A percentile compares a stretch with the other conserved stretches of the same genome.
Evolutionary conservation across 2,113 vertebrate genomes (phyloP).

Genomic region (Cololabis saira): DNA sequence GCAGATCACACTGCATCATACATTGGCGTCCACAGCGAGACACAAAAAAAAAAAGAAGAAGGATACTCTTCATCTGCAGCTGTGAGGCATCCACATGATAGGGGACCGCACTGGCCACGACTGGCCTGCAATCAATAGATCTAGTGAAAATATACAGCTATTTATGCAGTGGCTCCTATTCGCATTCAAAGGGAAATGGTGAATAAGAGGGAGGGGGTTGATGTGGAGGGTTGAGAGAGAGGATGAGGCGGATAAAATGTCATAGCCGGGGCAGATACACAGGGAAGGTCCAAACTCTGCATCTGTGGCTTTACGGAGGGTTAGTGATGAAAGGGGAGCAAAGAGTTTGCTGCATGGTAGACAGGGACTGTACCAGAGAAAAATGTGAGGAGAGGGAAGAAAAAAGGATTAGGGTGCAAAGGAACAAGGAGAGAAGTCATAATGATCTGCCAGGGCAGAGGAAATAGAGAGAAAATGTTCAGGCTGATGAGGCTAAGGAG

Average conservation of each 20-base stretch:
- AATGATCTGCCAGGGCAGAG: conserved; percentile 37
- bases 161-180: conserved; percentile 65
- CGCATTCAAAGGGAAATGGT: conserved; percentile 61
- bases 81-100: conserved; percentile 38
- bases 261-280: conserved; percentile 59
- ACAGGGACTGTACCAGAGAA: conserved; percentile 43
- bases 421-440: conserved; percentile 44
- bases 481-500: conserved; percentile 57
- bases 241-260: conserved; percentile 72
- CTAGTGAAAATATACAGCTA: conserved; percentile 57
- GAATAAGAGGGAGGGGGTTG: conserved; percentile 1
- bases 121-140: conserved; percentile 63
- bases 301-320: conserved; percentile 48
- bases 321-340: conserved; percentile 57
- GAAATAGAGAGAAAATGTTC: conserved; percentile 34
- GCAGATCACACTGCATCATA: conserved; percentile 66
- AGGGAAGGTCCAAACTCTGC: conserved; percentile 58
- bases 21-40: conserved; percentile 42
- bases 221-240: conserved; percentile 41
- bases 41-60: conserved; percentile 26
- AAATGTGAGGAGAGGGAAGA: conserved; percentile 26
- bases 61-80: conserved; percentile 55
- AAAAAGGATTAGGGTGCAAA: conserved; percentile 44
- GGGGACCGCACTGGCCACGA: conserved; percentile 61
- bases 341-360: conserved; percentile 43